Conservation (phyloP, 2,888 invertebrate genomes). For the Zhuqinia jingwanae region DNA sequence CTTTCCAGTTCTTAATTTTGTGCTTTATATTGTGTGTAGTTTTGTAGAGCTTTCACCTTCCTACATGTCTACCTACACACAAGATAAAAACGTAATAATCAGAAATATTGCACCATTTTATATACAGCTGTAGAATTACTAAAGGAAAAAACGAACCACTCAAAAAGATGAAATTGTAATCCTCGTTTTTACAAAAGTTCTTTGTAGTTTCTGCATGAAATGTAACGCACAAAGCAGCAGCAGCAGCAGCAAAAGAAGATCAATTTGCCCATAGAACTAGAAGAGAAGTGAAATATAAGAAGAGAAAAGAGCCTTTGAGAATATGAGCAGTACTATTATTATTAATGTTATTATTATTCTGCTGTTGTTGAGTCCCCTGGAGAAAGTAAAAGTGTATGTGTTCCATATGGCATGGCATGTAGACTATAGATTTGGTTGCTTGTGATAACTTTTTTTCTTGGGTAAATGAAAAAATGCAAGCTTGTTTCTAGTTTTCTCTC, state of each 20-base stretch:
- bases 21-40: too few species aligned
- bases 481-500: neutral
- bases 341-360: conserved; percentile 40
- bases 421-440: neutral
- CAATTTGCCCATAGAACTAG: neutral
- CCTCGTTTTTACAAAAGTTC: neutral
- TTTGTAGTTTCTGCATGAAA: neutral
- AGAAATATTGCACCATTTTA: neutral
- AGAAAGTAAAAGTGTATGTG: conserved; percentile 15
- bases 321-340: conserved; percentile 38
- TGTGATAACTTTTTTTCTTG: neutral
- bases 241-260: neutral
- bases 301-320: conserved; percentile 28
- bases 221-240: neutral
- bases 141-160: conserved; percentile 4
- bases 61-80: too few species aligned
- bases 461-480: conserved; percentile 14
- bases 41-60: neutral
- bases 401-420: neutral
- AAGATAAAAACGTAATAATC: too few species aligned
- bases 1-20: neutral
- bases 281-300: too few species aligned
- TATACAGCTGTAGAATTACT: neutral
- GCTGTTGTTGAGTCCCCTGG: neutral
- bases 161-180: conserved; percentile 28